Conservation (phyloP, 2,113 vertebrate species). For the Bettongia penicillata region DNA sequence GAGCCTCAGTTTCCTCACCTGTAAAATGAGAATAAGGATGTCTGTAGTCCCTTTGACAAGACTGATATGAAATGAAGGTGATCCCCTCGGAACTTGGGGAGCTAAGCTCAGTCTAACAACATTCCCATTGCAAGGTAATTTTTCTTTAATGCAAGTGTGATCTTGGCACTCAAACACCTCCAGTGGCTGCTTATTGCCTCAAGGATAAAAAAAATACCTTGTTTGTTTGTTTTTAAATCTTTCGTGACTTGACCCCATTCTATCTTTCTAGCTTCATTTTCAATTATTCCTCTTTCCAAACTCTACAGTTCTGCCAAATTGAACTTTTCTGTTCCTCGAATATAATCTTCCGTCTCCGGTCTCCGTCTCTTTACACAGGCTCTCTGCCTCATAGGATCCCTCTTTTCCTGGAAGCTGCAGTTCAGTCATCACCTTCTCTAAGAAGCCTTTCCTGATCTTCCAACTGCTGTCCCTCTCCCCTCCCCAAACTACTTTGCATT, state of each 20-base stretch:
- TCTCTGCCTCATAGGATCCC: not conserved
- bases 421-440: not conserved
- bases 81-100: not conserved
- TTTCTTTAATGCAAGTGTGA: not conserved
- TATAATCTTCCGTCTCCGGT: not conserved
- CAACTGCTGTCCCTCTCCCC: not conserved
- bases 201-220: not conserved
- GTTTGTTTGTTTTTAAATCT: not conserved
- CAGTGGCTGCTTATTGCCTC: not conserved
- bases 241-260: not conserved
- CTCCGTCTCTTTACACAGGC: not conserved
- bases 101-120: not conserved
- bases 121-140: not conserved
- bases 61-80: not conserved
- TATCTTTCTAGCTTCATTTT: not conserved
- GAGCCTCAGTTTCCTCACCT: not conserved
- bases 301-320: not conserved
- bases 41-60: not conserved
- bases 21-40: not conserved
- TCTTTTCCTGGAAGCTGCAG: not conserved
- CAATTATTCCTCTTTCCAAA: not conserved
- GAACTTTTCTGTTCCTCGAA: not conserved
- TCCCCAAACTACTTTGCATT: not conserved
- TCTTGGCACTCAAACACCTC: not conserved
- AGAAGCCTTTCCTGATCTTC: not conserved